phyloP scores from a whole-genome alignment of 2,113 vertebrate species.

The Rafetus swinhoei region DNA sequence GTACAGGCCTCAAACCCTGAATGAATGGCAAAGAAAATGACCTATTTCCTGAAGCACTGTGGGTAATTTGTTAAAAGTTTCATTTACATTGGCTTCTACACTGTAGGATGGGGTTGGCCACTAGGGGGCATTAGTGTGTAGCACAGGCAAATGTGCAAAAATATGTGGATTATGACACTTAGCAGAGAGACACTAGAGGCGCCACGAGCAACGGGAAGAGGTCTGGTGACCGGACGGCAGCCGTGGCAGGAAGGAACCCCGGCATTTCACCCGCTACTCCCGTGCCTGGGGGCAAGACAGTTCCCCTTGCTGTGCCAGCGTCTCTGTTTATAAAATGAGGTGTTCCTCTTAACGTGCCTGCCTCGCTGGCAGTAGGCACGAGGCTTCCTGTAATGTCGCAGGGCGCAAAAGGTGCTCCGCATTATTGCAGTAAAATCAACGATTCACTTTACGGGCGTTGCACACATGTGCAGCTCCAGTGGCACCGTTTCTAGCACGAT shows the following conservation, averaged over 20 bases:
- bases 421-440: not conserved
- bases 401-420: no score
- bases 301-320: not conserved
- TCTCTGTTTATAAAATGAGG: not conserved
- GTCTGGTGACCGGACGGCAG: not conserved
- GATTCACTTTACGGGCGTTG: fast-evolving
- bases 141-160: not conserved
- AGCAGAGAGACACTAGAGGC: not conserved
- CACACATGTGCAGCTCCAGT: fast-evolving
- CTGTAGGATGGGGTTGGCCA: not conserved
- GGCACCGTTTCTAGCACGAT: fast-evolving
- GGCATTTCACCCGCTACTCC: not conserved
- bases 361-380: not conserved
- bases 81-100: not conserved
- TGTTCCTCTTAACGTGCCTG: no score
- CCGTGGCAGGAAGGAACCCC: fast-evolving
- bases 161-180: not conserved
- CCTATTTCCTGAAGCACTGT: not conserved
- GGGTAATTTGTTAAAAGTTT: not conserved
- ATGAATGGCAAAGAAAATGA: fast-evolving
- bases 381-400: not conserved
- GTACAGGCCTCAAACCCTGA: fast-evolving
- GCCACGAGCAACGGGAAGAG: not conserved
- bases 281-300: not conserved
- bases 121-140: not conserved